Conservation (phyloP, 1,140 invertebrate species). For the Geopemphigus sp. region DNA sequence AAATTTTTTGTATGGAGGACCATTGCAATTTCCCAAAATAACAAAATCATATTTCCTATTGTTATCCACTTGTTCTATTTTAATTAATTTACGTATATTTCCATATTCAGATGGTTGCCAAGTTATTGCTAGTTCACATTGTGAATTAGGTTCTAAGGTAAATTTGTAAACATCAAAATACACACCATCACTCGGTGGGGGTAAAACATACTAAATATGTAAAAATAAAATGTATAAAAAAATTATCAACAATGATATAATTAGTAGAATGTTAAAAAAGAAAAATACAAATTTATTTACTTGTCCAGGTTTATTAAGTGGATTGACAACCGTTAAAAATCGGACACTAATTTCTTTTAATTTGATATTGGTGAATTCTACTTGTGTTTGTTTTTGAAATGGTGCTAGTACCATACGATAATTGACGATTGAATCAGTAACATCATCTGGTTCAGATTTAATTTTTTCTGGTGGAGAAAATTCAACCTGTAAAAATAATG, state of each 20-base stretch:
- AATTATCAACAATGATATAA: too few relatives aligned
- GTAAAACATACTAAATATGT: constrained; percentile 16
- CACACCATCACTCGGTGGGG: constrained; percentile 34
- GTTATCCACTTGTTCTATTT: constrained; percentile 27
- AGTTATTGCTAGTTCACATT: not conserved
- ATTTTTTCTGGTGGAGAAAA: constrained; percentile 36
- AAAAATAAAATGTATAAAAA: not conserved
- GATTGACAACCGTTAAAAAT: constrained; percentile 38
- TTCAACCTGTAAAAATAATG: constrained; percentile 33
- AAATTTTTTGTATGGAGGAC: not conserved
- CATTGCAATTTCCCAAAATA: constrained; percentile 36
- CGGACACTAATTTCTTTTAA: constrained; percentile 26
- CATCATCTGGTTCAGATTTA: constrained; percentile 11
- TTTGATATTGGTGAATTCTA: constrained; percentile 31
- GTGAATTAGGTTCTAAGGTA: constrained; percentile 11
- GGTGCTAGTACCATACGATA: constrained; percentile 40
- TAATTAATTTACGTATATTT: constrained; percentile 44
- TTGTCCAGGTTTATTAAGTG: constrained; percentile 33
- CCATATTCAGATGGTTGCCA: constrained; percentile 34
- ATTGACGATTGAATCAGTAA: constrained; percentile 2
- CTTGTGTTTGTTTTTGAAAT: constrained; percentile 44
- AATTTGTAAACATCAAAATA: constrained; percentile 42
- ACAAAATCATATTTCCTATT: constrained; percentile 46
- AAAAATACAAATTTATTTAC: constrained; percentile 9
- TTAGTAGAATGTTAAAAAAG: not conserved